These are phyloP conservation scores for Sturmia bella DNA, from an alignment of 2,888 invertebrate species.

Conservation along the genomic window DNA sequence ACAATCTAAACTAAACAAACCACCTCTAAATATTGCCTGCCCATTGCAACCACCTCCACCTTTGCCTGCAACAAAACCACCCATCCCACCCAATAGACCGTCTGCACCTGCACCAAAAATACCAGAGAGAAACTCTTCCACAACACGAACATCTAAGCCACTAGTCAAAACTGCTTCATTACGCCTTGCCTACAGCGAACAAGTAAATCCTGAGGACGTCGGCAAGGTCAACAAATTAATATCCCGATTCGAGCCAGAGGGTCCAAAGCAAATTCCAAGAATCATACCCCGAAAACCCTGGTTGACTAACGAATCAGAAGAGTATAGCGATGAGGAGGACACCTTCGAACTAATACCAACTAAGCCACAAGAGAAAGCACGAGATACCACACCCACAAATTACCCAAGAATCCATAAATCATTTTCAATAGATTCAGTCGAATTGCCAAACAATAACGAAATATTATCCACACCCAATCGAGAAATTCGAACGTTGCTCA, in stretches of 20 bases:
- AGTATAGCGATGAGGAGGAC: slow-evolving; percentile 71
- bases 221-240: slow-evolving; percentile 81
- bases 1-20: slow-evolving; percentile 42
- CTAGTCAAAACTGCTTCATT: slow-evolving; percentile 79
- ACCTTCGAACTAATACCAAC: slow-evolving; percentile 36
- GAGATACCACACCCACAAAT: slow-evolving; percentile 70
- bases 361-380: slow-evolving; percentile 39
- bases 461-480: slow-evolving; percentile 62
- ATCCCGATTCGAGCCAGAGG: slow-evolving; percentile 76
- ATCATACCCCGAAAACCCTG: slow-evolving; percentile 68
- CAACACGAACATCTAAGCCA: slow-evolving; percentile 76
- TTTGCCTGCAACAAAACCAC: slow-evolving; percentile 52
- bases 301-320: slow-evolving; percentile 72
- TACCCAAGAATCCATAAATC: slow-evolving; percentile 61
- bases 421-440: slow-evolving; percentile 58
- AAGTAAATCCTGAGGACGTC: slow-evolving; percentile 77
- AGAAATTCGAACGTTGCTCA: slow-evolving; percentile 20
- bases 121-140: slow-evolving; percentile 75
- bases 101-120: slow-evolving; percentile 70
- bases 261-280: slow-evolving; percentile 69
- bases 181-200: slow-evolving; percentile 79
- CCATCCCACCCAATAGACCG: slow-evolving; percentile 59
- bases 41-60: slow-evolving; percentile 74
- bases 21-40: slow-evolving; percentile 70
- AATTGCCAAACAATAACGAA: slow-evolving; percentile 39